Evolutionary conservation across 2,888 invertebrate genomes (phyloP), one percentile per base, ranked within the genome.

Genomic region (Antheraea assamensis): DNA sequence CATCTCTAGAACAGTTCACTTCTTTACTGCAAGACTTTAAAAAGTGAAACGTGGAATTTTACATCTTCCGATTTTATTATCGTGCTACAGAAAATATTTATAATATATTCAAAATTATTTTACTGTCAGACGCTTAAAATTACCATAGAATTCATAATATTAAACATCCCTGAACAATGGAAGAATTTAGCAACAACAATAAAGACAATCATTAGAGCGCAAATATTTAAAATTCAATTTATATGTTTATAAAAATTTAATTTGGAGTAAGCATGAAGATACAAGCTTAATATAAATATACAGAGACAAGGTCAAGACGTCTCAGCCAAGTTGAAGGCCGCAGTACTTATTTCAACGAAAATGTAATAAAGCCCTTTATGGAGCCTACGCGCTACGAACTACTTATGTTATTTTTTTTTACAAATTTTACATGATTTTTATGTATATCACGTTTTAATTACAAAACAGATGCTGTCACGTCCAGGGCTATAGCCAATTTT

Each of bases 321-420:
- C n/a, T 35, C 10, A 8, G n/a, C n/a, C 68, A 31, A 35, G 35
- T 35, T 68, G 35, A 68, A 68, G 68, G 31, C 10, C 35, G n/a
- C 35, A 68, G n/a, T n/a, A 35, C 68, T 35, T 21, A 68, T 68
- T 35, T 35, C 31, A 68, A 35, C 68, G 68, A 15, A 68, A 64
- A 64, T 30, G 30, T 64, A 64, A 64, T 30, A 30, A 64, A 64
- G 61, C 30, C 27, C 15, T 30, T 64, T 17, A 64, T 30, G 17
- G 27, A 17, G 30, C 61, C 61, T 30, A 64, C 61, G 61, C 61
- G 30, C 30, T 64, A 64, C 19, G 30, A 27, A 64, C 13, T 17
- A 30, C 17, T 30, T 17, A 15, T 15, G 13, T 17, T 58, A 2
- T 24, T 61, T 27, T 55, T n/a, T 27, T 61, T 61, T 42, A 42